Evolutionary conservation across 2,113 vertebrate genomes (phyloP).

Genomic region (Pelmatolapia mariae): DNA sequence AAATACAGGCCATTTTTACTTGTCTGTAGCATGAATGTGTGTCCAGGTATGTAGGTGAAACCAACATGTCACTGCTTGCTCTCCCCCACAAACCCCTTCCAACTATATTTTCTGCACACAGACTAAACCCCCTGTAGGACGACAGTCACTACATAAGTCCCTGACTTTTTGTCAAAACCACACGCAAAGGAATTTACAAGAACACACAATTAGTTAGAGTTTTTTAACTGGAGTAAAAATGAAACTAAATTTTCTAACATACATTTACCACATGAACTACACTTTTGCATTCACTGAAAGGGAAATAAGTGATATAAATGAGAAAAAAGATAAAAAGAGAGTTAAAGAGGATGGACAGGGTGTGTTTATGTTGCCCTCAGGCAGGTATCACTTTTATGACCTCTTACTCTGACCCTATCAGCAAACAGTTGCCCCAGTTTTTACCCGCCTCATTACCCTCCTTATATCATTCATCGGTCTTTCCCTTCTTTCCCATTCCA

Average conservation of each 20-base stretch:
- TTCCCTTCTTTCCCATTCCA: neutral
- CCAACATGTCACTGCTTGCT: slow-evolving; percentile 21
- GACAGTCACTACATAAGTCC: neutral
- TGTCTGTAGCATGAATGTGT: slow-evolving; percentile 2
- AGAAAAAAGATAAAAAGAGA: neutral
- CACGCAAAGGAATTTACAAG: neutral
- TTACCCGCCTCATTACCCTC: neutral
- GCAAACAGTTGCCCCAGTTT: neutral
- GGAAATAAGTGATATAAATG: neutral
- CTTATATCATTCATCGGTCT: neutral
- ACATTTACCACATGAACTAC: neutral
- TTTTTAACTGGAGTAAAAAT: neutral
- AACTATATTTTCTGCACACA: neutral
- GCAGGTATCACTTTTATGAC: neutral
- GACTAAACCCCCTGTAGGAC: neutral
- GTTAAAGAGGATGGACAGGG: neutral
- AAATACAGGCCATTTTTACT: too few species aligned
- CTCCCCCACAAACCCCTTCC: neutral
- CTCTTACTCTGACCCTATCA: neutral
- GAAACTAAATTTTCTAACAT: neutral
- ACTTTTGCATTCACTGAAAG: neutral
- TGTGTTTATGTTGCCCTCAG: neutral
- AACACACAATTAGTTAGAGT: neutral
- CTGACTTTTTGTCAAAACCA: neutral
- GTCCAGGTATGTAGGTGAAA: slow-evolving; percentile 23